Conservation (phyloP, 2,888 invertebrate species). For the Dilophus febrilis region DNA sequence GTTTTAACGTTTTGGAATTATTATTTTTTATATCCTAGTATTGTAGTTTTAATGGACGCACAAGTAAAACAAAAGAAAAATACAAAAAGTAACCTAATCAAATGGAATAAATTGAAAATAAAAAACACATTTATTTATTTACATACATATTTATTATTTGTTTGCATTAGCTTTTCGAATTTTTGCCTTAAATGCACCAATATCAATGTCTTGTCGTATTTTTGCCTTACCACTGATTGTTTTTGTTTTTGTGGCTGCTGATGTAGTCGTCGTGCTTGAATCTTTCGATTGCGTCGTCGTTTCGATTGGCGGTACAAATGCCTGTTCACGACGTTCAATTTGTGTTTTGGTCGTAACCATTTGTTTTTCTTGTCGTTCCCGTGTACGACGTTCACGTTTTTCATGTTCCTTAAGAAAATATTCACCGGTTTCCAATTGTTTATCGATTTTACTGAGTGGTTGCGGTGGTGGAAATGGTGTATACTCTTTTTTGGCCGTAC, state of each 20-base stretch:
- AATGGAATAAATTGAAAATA: too few species aligned
- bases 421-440: constrained; percentile 85
- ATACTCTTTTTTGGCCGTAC: constrained; percentile 80
- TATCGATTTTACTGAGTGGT: constrained; percentile 83
- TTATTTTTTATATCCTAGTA: too few species aligned
- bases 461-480: constrained; percentile 96
- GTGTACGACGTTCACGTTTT: constrained; percentile 47
- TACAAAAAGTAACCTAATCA: too few species aligned
- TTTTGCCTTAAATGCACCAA: constrained; percentile 57
- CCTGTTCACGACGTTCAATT: constrained; percentile 59
- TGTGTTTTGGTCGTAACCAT: constrained; percentile 51
- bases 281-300: too few species aligned
- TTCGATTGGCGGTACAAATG: constrained; percentile 70
- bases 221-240: constrained; percentile 7
- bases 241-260: constrained; percentile 9
- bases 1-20: too few species aligned
- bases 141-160: too few species aligned
- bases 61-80: too few species aligned
- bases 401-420: constrained; percentile 86
- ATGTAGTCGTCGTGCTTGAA: too few species aligned
- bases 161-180: constrained; percentile 47
- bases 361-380: constrained; percentile 65
- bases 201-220: constrained; percentile 33
- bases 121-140: too few species aligned
- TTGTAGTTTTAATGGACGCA: too few species aligned